Percentiles rank a stretch among this genome's conserved stretches.
Evolutionary conservation across 2,888 invertebrate species (phyloP).

Genomic region (Macrophya annulata): DNA sequence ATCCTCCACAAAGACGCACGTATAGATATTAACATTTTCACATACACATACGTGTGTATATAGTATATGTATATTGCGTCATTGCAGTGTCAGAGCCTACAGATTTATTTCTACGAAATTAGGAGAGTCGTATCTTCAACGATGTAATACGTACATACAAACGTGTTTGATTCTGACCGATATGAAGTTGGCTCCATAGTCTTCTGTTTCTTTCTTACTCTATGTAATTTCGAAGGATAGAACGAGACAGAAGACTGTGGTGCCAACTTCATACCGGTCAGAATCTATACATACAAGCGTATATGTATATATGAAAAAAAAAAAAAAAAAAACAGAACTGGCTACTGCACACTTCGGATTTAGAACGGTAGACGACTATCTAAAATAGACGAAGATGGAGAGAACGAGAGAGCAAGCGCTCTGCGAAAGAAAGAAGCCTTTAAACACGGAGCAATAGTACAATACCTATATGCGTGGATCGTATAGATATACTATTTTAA

Average conservation of each 20-base stretch:
- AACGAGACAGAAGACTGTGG: no score
- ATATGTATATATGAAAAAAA: no score
- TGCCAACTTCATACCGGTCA: no score
- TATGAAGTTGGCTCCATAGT: no score
- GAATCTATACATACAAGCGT: neutral
- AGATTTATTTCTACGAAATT: slow-evolving; percentile 39
- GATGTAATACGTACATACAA: neutral
- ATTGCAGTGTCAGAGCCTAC: neutral
- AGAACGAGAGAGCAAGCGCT: neutral
- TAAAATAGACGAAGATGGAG: slow-evolving; percentile 9
- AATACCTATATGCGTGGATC: neutral
- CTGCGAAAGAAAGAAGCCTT: slow-evolving; percentile 17
- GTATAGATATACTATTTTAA: neutral
- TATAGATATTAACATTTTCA: neutral
- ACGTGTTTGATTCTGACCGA: no score
- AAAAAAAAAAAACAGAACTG: slow-evolving; percentile 1
- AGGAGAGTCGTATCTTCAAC: slow-evolving; percentile 11
- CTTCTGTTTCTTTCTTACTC: no score
- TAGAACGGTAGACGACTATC: slow-evolving; percentile 24
- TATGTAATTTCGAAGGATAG: no score
- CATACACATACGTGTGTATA: neutral
- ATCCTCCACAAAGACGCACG: neutral
- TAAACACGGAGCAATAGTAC: neutral
- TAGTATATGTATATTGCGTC: slow-evolving; percentile 22
- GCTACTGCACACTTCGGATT: slow-evolving; percentile 17